Base-by-base conservation (phyloP, 1,140 invertebrate genomes). In the Drosophila oshimai region DNA sequence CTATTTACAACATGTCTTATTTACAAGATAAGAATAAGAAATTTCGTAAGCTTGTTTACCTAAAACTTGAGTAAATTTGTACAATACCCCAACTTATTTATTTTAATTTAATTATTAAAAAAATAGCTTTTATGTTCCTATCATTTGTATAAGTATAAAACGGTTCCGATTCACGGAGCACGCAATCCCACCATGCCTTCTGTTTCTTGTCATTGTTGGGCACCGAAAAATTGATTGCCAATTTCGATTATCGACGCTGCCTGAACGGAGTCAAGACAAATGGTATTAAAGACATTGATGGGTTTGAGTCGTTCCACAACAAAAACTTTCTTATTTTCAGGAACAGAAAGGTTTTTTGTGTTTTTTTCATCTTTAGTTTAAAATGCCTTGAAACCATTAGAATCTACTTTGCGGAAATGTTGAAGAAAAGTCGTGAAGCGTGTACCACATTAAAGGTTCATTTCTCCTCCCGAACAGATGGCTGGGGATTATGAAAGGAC, bases 391-490 rank as follows among this genome's bases (percentile, higher is more conserved):
- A 18, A 62, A 12, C 15, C 55, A 22, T 61, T 20, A 29, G 24
- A 55, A 60, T 37, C 6, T 20, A 57, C 18, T 37, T 57, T 31
- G 10, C 2, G 33, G 60, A 57, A 79, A 70, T 64, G 15, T 41
- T 51, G n/a, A 44, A 50, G 53, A 44, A 53, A 86, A 80, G 44
- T 53, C 47, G 57, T 64, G 22, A 58, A 64, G 78, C 61, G 46
- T 76, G 77, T 22, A 15, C 7, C 61, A 57, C 78, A 77, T 81
- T 81, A 68, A 79, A 79, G 61, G 36, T 64, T 68, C 41, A 58
- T 57, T 75, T 72, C 26, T 18, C 42, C 29, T 10, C 0, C n/a
- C 29, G 37, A 49, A 34, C 34, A 36, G 78, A 57, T 58, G 58
- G 69, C 57, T 41, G 36, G 53, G 53, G 57, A 24, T 37, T 62